Evolutionary conservation across 2,113 vertebrate genomes (phyloP).

Genomic region (Ceyx margarethae): DNA sequence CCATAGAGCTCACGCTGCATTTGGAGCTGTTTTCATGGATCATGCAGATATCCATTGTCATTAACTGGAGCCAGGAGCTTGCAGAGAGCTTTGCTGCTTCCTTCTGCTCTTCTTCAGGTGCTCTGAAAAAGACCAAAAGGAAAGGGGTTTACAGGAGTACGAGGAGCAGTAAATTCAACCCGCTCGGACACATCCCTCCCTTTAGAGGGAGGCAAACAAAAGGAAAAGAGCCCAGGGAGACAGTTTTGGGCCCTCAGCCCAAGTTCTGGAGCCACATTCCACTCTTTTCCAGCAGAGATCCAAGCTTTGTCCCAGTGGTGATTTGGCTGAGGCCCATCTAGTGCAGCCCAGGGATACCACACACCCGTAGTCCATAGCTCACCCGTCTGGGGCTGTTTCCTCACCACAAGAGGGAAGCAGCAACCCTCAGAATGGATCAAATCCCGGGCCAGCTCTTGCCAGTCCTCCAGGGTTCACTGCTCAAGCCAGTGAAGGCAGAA

Average conservation of each 20-base stretch:
- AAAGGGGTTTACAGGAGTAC: background rate
- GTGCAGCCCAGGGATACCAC: background rate
- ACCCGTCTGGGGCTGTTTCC: background rate
- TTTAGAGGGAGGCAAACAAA: background rate
- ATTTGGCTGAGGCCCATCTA: background rate
- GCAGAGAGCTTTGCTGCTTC: background rate
- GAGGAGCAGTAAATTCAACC: background rate
- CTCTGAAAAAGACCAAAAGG: constrained; percentile 7
- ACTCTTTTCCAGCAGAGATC: background rate
- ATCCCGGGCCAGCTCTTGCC: background rate
- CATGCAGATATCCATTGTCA: constrained; percentile 54
- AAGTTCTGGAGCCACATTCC: background rate
- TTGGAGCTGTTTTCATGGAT: constrained; percentile 13
- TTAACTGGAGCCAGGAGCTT: background rate
- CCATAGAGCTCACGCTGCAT: constrained; percentile 57
- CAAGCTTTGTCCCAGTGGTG: background rate
- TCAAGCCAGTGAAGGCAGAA: background rate
- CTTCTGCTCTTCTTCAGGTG: background rate
- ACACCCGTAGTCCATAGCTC: background rate
- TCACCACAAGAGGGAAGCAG: constrained; percentile 34
- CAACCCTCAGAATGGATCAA: background rate
- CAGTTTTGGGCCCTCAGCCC: background rate
- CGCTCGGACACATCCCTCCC: background rate
- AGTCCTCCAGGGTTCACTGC: background rate
- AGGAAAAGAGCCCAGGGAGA: background rate